Percentiles rank a stretch among this genome's conserved stretches.
Evolutionary conservation across 1,140 invertebrate species (phyloP).

Genomic region (Steinernema khuongi): DNA sequence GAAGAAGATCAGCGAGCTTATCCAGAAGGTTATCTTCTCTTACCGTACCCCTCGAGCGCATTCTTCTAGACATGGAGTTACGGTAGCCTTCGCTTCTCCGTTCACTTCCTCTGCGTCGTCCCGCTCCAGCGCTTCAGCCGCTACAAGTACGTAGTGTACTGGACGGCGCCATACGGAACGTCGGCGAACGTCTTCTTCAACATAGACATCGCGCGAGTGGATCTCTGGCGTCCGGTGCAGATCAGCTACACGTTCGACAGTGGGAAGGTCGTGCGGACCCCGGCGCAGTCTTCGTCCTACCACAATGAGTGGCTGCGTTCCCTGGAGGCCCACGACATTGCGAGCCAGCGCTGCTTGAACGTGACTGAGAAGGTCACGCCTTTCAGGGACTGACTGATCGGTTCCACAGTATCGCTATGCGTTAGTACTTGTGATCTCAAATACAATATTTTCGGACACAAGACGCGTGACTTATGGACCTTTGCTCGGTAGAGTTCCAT

Average conservation of each 20-base stretch:
- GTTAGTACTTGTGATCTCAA: too few relatives aligned
- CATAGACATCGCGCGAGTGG: neutral
- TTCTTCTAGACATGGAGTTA: neutral
- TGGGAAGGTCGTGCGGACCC: neutral
- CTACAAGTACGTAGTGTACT: neutral
- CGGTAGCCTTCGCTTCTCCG: neutral
- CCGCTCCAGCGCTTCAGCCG: neutral
- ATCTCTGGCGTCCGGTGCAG: neutral
- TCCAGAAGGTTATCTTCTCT: neutral
- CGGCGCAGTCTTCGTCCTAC: neutral
- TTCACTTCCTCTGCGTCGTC: neutral
- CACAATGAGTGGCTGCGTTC: neutral
- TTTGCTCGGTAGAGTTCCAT: too few relatives aligned
- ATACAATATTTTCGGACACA: too few relatives aligned
- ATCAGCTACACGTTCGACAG: neutral
- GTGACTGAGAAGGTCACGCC: neutral
- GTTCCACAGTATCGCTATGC: too few relatives aligned
- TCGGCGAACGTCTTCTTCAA: conserved; percentile 5
- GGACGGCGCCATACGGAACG: neutral
- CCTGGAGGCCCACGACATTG: neutral
- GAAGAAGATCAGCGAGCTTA: neutral
- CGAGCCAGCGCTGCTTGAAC: neutral
- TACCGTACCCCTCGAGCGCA: neutral
- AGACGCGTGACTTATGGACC: too few relatives aligned
- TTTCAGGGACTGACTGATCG: too few relatives aligned